Evolutionary conservation across 1,140 invertebrate genomes (phyloP).

Genomic region (Helicorthomorpha holstii): DNA sequence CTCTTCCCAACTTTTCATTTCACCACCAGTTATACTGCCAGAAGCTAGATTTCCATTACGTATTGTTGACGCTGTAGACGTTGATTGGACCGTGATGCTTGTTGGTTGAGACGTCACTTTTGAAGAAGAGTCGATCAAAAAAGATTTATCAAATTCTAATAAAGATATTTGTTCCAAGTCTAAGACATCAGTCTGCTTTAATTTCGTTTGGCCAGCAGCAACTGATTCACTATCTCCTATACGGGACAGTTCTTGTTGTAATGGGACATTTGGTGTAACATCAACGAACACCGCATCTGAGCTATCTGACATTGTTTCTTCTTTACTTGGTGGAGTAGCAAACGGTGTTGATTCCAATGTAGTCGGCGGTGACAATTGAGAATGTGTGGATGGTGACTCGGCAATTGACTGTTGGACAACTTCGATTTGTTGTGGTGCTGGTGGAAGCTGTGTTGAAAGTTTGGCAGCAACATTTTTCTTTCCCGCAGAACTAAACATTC

Average conservation of each 20-base stretch:
- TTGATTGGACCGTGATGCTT: not conserved
- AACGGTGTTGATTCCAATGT: not conserved
- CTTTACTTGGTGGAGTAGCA: not conserved
- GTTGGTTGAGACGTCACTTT: not conserved
- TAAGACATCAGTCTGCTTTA: not conserved
- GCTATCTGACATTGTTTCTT: not conserved
- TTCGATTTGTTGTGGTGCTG: not conserved
- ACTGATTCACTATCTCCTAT: not conserved
- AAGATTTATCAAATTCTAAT: not conserved
- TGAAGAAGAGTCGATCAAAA: not conserved
- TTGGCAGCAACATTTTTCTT: not conserved
- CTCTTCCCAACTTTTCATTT: too few relatives aligned
- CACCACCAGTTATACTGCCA: too few relatives aligned
- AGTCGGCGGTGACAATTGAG: not conserved
- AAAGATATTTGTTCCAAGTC: not conserved
- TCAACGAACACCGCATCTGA: not conserved
- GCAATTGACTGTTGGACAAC: not conserved
- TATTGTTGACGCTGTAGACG: too few relatives aligned
- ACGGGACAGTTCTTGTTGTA: not conserved
- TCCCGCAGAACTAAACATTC: conserved; percentile 4
- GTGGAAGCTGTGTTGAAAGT: not conserved
- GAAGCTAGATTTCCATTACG: too few relatives aligned
- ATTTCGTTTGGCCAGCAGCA: not conserved
- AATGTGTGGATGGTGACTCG: not conserved
- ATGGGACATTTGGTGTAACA: not conserved